Base-by-base conservation (phyloP, 1,140 invertebrate species). In the Lepidurus arcticus region DNA sequence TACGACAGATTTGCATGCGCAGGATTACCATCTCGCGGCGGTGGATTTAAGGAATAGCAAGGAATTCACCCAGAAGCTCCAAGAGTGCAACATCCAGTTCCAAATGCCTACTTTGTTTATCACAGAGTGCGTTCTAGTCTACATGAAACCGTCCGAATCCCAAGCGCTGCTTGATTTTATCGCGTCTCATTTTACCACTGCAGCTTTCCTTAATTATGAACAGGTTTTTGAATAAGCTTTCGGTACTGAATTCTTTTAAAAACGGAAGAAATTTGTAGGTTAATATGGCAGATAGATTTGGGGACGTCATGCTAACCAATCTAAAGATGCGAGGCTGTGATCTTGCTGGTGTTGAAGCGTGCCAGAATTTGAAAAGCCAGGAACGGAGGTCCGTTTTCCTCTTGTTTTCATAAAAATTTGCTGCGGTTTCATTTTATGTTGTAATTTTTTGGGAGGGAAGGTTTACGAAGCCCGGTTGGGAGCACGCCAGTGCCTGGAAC, bases 91-190 rank as follows among this genome's bases (percentile, higher is more conserved):
- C 83, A 86, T 95, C 74, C 90, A 92, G 83, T 91, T 89, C 82
- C 86, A 88, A 78, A 84, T 92, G 78, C 96, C 97, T 75, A 97
- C 97, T 45, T 87, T 98, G 80, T 94, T 98, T 86, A 86, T 99
- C 75, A 91, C 95, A 34, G 97, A 99, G 87, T 99, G 97, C 88
- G 97, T 99, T 81, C 89, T 99, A 44, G 95, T 99, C 45, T 99
- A 99, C 83, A 91, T 98, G 84, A 93, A 95, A 82, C 88, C 89
- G 77, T 89, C 90, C 78, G 90, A 92, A 79, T 92, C 91, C 53
- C 88, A 89, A 74, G 88, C 89, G 81, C 86, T 97, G 78, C 86
- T 97, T 42, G 88, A 89, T 77, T 94, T 92, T 89, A 88, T 97
- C 75, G 88, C 92, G 1, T 86, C 88, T 73, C 89, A 90, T 81